Percentiles rank a stretch among this genome's conserved stretches.
Conservation (phyloP, 2,797 vertebrate species). For the Manis crassicaudata region DNA sequence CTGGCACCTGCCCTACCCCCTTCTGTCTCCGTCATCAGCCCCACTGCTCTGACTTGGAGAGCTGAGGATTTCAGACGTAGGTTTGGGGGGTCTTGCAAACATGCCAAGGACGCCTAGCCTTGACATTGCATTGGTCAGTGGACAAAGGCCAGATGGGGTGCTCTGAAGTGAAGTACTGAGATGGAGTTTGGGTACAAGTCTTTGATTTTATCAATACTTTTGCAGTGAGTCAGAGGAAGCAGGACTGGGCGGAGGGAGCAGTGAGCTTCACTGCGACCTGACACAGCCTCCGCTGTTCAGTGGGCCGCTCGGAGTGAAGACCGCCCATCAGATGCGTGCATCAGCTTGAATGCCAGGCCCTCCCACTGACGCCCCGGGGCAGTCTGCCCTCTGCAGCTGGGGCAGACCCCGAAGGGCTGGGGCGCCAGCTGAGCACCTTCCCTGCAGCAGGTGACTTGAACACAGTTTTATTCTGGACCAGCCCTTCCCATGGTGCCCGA, state of each 20-base stretch:
- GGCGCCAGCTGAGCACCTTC: not conserved
- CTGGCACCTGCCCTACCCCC: not conserved
- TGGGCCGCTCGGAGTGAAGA: too few relatives aligned
- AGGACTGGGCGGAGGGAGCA: not conserved
- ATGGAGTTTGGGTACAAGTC: not conserved
- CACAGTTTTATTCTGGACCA: not conserved
- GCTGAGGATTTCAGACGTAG: not conserved
- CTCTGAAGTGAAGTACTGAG: not conserved
- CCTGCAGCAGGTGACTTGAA: not conserved
- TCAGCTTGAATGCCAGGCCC: not conserved
- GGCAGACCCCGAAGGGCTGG: not conserved
- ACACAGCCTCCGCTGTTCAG: not conserved
- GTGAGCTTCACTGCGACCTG: not conserved
- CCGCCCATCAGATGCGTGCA: rapidly evolving
- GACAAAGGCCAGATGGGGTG: not conserved
- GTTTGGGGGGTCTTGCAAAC: not conserved
- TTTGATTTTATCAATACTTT: not conserved
- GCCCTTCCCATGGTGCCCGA: not conserved
- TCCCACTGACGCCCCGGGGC: not conserved
- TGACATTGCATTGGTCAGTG: rapidly evolving
- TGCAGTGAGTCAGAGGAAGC: not conserved
- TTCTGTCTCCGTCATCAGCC: rapidly evolving
- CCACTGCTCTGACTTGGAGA: not conserved
- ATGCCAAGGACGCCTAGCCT: too few relatives aligned
- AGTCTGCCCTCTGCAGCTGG: not conserved